Percentiles rank a stretch among this genome's conserved stretches.
Conservation (phyloP, 1,140 invertebrate genomes). For the Pectinophora gossypiella region DNA sequence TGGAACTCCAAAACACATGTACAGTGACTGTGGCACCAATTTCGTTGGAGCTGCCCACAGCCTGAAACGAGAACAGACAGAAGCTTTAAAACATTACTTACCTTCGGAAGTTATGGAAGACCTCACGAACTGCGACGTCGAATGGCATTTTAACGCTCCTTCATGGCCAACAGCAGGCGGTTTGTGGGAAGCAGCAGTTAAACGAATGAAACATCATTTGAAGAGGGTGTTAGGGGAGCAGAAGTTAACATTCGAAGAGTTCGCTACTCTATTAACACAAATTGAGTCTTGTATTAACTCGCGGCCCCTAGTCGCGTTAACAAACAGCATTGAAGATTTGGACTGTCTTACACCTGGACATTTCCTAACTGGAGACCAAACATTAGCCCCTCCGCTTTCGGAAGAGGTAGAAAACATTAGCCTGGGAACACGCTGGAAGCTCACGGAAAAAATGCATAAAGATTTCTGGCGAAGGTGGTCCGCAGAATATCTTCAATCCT, state of each 20-base stretch:
- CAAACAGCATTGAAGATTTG: conserved; percentile 10
- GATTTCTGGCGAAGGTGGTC: conserved; percentile 38
- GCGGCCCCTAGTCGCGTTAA: conserved; percentile 17
- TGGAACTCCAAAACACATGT: conserved; percentile 29
- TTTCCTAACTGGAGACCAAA: conserved; percentile 16
- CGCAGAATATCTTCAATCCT: conserved; percentile 24
- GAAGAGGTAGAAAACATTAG: conserved; percentile 3
- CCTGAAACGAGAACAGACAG: conserved; percentile 14
- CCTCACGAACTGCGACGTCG: conserved; percentile 7
- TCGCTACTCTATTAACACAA: conserved; percentile 31
- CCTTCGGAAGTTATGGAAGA: conserved; percentile 8
- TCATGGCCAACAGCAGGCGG: conserved; percentile 38
- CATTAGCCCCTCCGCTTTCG: conserved; percentile 6
- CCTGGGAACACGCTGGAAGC: conserved; percentile 9
- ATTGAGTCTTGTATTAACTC: conserved; percentile 47
- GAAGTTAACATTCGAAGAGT: conserved; percentile 35
- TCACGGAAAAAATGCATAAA: conserved; percentile 11
- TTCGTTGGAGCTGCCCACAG: conserved; percentile 31
- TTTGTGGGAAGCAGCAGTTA: conserved; percentile 19
- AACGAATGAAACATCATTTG: conserved; percentile 35
- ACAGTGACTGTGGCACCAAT: conserved; percentile 41
- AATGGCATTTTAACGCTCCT: conserved; percentile 45
- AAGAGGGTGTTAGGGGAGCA: conserved; percentile 23
- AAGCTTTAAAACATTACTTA: too few species aligned
- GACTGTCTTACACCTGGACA: conserved; percentile 16